A percentile compares a stretch with the other conserved stretches of the same genome.
Evolutionary conservation across 1,140 invertebrate species (phyloP).

Genomic region (Papilio xuthus): DNA sequence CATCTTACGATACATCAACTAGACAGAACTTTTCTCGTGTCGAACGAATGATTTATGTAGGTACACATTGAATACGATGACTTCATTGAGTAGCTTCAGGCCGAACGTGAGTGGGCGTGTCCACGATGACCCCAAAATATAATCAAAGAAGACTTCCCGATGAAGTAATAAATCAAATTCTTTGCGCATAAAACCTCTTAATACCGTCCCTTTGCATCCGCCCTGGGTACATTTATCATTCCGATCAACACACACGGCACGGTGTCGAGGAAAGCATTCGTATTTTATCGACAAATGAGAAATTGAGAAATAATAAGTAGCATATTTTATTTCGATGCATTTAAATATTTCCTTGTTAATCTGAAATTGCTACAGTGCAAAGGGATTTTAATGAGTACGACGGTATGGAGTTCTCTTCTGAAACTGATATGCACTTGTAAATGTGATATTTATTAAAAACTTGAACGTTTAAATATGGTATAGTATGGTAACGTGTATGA

Average conservation of each 20-base stretch:
- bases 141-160: slow-evolving; percentile 64
- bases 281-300: slow-evolving; percentile 50
- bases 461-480: slow-evolving; percentile 34
- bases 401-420: not conserved
- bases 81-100: slow-evolving; percentile 73
- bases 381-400: slow-evolving; percentile 25
- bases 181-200: slow-evolving; percentile 62
- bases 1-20: slow-evolving; percentile 65
- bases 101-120: slow-evolving; percentile 73
- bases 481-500: slow-evolving; percentile 16
- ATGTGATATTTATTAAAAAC: slow-evolving; percentile 22
- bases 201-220: slow-evolving; percentile 59
- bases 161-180: slow-evolving; percentile 75
- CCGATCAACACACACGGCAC: slow-evolving; percentile 55
- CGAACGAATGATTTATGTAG: slow-evolving; percentile 70
- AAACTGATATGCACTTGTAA: slow-evolving; percentile 31
- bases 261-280: slow-evolving; percentile 51
- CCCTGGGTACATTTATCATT: slow-evolving; percentile 62
- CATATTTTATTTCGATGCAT: slow-evolving; percentile 42
- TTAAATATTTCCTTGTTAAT: slow-evolving; percentile 42
- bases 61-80: slow-evolving; percentile 66
- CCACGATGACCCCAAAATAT: slow-evolving; percentile 69
- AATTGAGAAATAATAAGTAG: slow-evolving; percentile 51
- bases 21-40: slow-evolving; percentile 64
- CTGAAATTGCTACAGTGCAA: not conserved